phyloP scores from a whole-genome alignment of 2,113 vertebrate genomes.

The Calcarius ornatus region DNA sequence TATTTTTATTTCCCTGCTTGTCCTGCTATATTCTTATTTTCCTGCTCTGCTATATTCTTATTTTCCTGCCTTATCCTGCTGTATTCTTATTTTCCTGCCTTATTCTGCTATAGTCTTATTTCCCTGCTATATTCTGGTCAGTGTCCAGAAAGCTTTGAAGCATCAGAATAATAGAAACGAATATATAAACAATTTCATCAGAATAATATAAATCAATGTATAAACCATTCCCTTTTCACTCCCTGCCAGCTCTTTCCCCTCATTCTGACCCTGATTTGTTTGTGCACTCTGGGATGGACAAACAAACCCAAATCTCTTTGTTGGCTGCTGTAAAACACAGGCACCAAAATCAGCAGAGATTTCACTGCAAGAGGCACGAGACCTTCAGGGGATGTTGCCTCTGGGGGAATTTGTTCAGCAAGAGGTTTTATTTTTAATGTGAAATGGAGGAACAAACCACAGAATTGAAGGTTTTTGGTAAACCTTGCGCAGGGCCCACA shows the following conservation, averaged over 20 bases:
- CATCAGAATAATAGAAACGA: background rate
- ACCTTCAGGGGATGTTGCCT: background rate
- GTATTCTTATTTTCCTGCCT: no score
- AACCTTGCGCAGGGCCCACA: background rate
- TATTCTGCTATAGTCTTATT: no score
- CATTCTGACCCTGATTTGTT: fast-evolving
- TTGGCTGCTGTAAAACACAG: background rate
- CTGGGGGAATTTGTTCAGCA: background rate
- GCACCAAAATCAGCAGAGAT: background rate
- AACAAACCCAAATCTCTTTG: background rate
- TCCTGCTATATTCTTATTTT: no score
- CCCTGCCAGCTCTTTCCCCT: background rate
- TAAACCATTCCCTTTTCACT: background rate
- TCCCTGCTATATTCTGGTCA: background rate
- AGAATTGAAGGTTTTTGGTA: background rate
- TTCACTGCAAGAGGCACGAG: background rate
- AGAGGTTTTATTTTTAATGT: background rate
- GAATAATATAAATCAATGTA: background rate
- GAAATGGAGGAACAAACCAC: background rate
- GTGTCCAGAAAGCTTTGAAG: background rate
- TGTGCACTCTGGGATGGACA: background rate
- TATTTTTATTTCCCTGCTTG: no score
- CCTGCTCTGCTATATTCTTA: no score
- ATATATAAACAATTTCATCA: background rate
- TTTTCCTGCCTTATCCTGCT: no score